phyloP scores from a whole-genome alignment of 2,113 vertebrate species.

The Phrynocephalus versicolor region DNA sequence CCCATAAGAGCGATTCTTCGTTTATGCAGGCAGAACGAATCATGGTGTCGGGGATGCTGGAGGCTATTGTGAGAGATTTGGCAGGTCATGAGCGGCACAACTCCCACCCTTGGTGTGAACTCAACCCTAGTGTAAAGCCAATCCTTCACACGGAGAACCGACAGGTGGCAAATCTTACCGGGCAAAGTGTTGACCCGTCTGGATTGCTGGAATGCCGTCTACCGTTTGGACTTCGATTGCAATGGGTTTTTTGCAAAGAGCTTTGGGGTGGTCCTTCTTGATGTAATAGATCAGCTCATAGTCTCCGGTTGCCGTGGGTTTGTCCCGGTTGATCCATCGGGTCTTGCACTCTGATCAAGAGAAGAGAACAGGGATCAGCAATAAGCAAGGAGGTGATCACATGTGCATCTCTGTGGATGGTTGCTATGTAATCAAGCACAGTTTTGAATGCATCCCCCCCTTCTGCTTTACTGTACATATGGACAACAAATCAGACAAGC shows the following conservation, averaged over 20 bases:
- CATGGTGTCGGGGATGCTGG: too few relatives aligned
- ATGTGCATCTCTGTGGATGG: too few relatives aligned
- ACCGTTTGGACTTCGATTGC: constrained; percentile 62
- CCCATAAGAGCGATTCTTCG: too few relatives aligned
- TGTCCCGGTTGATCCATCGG: constrained; percentile 60
- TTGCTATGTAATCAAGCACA: too few relatives aligned
- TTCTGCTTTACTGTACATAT: too few relatives aligned
- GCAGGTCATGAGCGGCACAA: too few relatives aligned
- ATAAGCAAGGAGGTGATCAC: too few relatives aligned
- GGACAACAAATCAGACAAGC: too few relatives aligned
- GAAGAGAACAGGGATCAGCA: neutral
- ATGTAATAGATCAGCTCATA: constrained; percentile 56
- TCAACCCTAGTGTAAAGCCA: neutral
- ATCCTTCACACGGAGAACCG: neutral
- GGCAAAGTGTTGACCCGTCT: constrained; percentile 1
- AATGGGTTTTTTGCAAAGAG: constrained; percentile 53
- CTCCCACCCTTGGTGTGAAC: neutral
- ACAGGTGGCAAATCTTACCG: neutral
- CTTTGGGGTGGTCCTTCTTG: constrained; percentile 28
- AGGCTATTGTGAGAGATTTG: too few relatives aligned
- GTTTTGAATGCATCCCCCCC: too few relatives aligned
- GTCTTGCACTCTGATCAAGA: constrained; percentile 62
- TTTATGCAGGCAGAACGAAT: too few relatives aligned
- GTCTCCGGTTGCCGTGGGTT: constrained; percentile 50
- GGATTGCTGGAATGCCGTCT: constrained; percentile 23